Evolutionary conservation across 2,888 invertebrate genomes (phyloP), one percentile per base, ranked within the genome.

Genomic region (Polia nebulosa): DNA sequence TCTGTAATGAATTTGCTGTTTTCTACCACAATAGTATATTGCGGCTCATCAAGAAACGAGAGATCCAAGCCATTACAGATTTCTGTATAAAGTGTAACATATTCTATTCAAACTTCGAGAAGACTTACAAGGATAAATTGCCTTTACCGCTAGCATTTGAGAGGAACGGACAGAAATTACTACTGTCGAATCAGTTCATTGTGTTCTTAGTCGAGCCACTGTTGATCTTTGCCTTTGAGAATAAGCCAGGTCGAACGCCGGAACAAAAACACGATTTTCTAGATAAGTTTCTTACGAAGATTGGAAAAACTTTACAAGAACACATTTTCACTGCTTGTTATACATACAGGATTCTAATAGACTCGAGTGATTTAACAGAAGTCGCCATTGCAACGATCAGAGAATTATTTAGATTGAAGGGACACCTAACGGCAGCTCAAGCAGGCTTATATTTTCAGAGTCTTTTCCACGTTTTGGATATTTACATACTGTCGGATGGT

Each of bases 371-470:
- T 60, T 36, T 73, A n/a, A 78, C 81, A 53, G 65, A 79, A 60
- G 60, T 78, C 2, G 72, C 74, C 0, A 84, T 84, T 65, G 76
- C 80, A 27, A 72, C 84, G 3, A 53, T 87, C 20, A 84, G 80
- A 55, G 81, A 87, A 53, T 47, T 89, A 44, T 86, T 86, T 52
- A 76, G 81, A 65, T 61, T 90, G 44, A 86, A 81, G 49, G 85
- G 82, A 6, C 73, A 79, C 36, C 57, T 90, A n/a, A 87, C 78
- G 34, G 69, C 77, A 25, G 69, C 80, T 13, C 88, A 88, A 68
- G 89, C 90, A 5, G 86, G 88, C 4, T 61, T 85, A 5, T 72
- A 87, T 59, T 90, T 87, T 57, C 88, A 88, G 63, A 69, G 83
- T 22, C 70, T 90, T 32, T 89, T 81, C 51, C 88, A 89, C 63